Base-by-base conservation (phyloP, 1,140 invertebrate species). In the Drosophila nigrodunni region DNA sequence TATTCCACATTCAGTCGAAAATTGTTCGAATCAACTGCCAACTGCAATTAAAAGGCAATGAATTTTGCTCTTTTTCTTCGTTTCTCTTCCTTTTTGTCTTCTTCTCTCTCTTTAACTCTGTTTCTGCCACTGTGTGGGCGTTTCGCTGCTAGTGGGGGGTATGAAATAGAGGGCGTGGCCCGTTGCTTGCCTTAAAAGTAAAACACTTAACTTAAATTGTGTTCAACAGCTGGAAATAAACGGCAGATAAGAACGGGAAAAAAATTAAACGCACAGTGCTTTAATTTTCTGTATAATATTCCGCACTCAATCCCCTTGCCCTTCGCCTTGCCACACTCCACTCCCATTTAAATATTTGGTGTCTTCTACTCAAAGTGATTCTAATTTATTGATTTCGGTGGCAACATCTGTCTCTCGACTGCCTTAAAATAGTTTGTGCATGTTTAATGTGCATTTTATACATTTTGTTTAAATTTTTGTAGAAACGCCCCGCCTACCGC, bases 31-130 rank as follows among this genome's bases (percentile, higher is more conserved):
- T 88, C 60, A 71, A 68, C 78, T 89, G 85, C 85, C 85, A 89
- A 72, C 71, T 89, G 86, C 86, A 89, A 89, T 89, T 89, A 89
- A 89, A 89, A 89, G 80, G 78, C 85, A 78, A 89, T 89, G 83
- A 89, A 89, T 89, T 89, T 77, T 71, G 65, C 50, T 77, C 73
- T 61, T 54, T 52, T 37, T 46, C 15, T 43, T 21, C 47, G 39
- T 41, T 18, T 46, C 21, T 41, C 46, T 46, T 4, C 43, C 49
- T 39, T 18, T 44, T 21, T 21, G 18, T 21, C 18, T 21, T 21
- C 18, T 21, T 1, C 44, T 39, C 30, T 37, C 49, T 52, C 25
- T 52, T 7, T 50, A 2, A 5, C 25, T 52, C 21, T 35, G 3
- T 10, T 55, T 34, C 43, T 47, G 49, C 35, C 57, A 57, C 66